Evolutionary conservation across 1,140 invertebrate species (phyloP).

Genomic region (Cydia strobilella): DNA sequence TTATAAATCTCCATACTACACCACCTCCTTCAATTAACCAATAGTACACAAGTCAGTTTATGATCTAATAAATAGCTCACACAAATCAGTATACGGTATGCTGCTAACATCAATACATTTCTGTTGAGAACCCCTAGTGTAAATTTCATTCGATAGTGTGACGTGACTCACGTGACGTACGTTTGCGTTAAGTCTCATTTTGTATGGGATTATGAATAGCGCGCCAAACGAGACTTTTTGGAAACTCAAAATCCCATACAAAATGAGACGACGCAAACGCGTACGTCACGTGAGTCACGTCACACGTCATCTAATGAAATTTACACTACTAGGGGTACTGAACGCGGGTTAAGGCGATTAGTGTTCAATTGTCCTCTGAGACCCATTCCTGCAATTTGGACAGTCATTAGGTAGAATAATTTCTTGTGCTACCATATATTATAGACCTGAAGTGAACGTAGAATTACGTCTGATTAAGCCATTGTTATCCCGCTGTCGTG

Average conservation of each 20-base stretch:
- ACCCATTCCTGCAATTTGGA: background rate
- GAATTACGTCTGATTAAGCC: background rate
- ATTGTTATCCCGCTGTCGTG: constrained; percentile 16
- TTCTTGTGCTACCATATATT: background rate
- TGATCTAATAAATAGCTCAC: background rate
- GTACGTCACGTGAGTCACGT: too few relatives aligned
- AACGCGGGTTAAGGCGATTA: constrained; percentile 3
- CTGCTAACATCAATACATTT: background rate
- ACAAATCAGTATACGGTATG: background rate
- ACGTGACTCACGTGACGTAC: too few relatives aligned
- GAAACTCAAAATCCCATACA: too few relatives aligned
- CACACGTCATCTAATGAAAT: too few relatives aligned
- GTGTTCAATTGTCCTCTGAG: background rate
- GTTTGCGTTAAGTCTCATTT: too few relatives aligned
- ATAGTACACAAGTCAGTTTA: background rate
- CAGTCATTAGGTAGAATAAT: background rate
- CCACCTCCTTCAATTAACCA: background rate
- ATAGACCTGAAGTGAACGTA: background rate
- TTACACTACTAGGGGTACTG: too few relatives aligned
- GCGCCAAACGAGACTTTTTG: too few relatives aligned
- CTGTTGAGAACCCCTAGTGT: too few relatives aligned
- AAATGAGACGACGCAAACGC: too few relatives aligned
- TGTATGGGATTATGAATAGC: too few relatives aligned
- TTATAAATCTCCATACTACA: background rate
- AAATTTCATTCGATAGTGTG: too few relatives aligned